phyloP scores from a whole-genome alignment of 2,113 vertebrate species.

The Balaenoptera acutorostrata region DNA sequence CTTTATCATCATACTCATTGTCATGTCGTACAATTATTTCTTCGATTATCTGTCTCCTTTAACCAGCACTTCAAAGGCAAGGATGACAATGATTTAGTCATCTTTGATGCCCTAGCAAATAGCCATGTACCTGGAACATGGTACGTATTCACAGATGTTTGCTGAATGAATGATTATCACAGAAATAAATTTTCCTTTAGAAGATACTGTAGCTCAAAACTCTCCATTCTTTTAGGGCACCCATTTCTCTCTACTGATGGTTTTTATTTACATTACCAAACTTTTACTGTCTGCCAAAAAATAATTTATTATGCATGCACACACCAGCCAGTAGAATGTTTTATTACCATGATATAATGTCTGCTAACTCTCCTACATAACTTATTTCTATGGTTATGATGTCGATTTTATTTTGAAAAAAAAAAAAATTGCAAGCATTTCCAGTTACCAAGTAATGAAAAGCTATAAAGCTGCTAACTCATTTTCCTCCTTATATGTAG shows the following conservation, averaged over 20 bases:
- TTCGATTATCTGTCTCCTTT: background rate
- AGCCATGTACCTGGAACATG: background rate
- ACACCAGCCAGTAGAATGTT: background rate
- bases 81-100: background rate
- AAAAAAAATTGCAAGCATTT: background rate
- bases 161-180: background rate
- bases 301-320: background rate
- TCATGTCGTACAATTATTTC: background rate
- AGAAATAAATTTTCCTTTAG: background rate
- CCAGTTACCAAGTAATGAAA: background rate
- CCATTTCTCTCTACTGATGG: background rate
- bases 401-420: constrained; percentile 31
- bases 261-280: constrained; percentile 36
- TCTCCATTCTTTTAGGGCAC: background rate
- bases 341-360: constrained; percentile 19
- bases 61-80: background rate
- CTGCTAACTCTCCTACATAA: background rate
- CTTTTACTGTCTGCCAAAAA: background rate
- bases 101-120: background rate
- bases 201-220: background rate
- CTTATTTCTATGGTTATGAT: background rate
- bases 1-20: background rate
- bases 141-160: background rate
- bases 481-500: background rate
- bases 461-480: background rate